Evolutionary conservation across 2,113 vertebrate species (phyloP), one percentile per base, ranked within the genome.

Genomic region (Urocitellus parryii): DNA sequence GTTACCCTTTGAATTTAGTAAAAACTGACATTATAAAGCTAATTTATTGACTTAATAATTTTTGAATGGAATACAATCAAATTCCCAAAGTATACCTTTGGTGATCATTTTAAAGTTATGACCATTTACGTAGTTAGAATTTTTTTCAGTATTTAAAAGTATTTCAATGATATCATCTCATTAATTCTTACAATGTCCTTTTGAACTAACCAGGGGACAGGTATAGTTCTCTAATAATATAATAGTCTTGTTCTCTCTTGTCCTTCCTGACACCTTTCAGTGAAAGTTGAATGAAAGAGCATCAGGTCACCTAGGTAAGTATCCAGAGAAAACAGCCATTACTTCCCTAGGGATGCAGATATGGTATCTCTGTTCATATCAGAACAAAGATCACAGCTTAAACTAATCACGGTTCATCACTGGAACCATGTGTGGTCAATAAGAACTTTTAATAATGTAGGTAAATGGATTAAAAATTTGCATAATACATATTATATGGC

Each of bases 21-120:
- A 91, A 97, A 51, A 97, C 63, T 95, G 93, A 90, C 89, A 96
- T 96, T 96, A 96, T 96, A 94, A 97, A 97, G 79, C 37, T 93
- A 97, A 97, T 94, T 96, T 96, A 98, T 89, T 88, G 89, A 93
- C 73, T 95, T 97, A 96, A 87, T 97, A 85, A 93, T 91, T 97
- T 97, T 95, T 91, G 11, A 97, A 96, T 94, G 39, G 84, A 95
- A 94, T 96, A 84, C n/a, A 97, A 90, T 97, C 86, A 91, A 87
- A 96, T 25, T 81, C 77, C 76, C 0, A 16, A 97, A 97, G 96
- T 95, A 88, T 39, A 84, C 39, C 87, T 87, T 96, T 90, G 89
- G 51, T 95, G 58, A 72, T 91, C 77, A 95, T 94, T 95, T 95
- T 88, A 84, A 90, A 94, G 76, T 87, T 93, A 92, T 88, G 95